Conservation (phyloP, 2,113 vertebrate species). For the Gallinago undulata region DNA sequence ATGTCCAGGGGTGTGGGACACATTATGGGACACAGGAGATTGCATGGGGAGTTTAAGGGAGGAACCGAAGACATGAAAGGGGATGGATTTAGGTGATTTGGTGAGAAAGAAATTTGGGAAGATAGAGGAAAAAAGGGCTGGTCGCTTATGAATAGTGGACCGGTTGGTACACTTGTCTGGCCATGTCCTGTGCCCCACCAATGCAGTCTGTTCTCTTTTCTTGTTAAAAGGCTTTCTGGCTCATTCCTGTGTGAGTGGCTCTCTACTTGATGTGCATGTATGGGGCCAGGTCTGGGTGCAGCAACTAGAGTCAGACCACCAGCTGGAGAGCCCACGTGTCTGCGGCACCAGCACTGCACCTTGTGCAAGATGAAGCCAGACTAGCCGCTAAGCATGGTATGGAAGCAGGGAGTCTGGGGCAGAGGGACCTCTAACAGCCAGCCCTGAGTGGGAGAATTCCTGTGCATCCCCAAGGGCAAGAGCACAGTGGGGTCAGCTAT, state of each 20-base stretch:
- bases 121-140: neutral
- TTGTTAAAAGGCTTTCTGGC: neutral
- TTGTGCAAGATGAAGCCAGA: fast-evolving
- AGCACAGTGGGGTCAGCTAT: neutral
- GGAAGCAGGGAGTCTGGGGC: fast-evolving
- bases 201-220: neutral
- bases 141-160: fast-evolving
- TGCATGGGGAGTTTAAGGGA: neutral
- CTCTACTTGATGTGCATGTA: neutral
- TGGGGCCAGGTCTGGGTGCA: neutral
- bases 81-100: neutral
- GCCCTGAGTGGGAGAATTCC: neutral
- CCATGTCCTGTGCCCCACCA: neutral
- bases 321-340: neutral
- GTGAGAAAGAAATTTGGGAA: neutral
- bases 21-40: neutral
- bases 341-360: neutral
- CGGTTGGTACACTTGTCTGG: fast-evolving
- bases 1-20: neutral
- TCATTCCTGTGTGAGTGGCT: neutral
- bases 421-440: neutral
- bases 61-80: neutral
- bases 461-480: fast-evolving
- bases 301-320: neutral
- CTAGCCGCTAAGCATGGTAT: neutral